phyloP scores from a whole-genome alignment of 2,797 vertebrate genomes.

The Muraenolepis orangiensis region DNA sequence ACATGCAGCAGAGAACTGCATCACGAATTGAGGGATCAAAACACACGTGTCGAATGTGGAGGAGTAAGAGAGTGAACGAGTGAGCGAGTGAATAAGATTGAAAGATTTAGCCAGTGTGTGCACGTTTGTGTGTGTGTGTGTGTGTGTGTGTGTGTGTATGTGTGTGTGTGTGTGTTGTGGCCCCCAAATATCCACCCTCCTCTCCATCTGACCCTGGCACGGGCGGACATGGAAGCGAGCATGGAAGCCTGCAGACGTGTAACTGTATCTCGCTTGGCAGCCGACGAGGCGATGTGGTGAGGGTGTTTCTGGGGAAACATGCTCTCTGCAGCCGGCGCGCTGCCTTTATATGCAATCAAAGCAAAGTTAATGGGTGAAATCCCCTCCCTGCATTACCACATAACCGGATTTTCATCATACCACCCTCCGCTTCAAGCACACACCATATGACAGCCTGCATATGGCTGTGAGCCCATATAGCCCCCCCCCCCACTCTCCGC shows the following conservation, averaged over 20 bases:
- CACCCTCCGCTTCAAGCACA: constrained; percentile 44
- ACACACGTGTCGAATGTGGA: background rate
- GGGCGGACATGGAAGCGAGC: too few species aligned
- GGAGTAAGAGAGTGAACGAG: background rate
- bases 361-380: constrained; percentile 65
- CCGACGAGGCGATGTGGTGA: too few species aligned
- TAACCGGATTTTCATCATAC: constrained; percentile 31
- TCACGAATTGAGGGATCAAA: background rate
- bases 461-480: constrained; percentile 15
- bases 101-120: background rate
- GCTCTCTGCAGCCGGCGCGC: constrained; percentile 44
- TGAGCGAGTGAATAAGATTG: background rate
- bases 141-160: too few species aligned
- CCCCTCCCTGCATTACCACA: constrained; percentile 55
- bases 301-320: constrained; percentile 62
- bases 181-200: background rate
- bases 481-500: background rate
- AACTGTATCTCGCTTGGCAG: constrained; percentile 65
- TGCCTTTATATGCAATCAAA: constrained; percentile 66
- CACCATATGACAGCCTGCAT: constrained; percentile 55
- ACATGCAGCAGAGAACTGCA: background rate
- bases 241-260: constrained; percentile 47
- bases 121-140: too few species aligned
- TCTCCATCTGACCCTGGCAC: background rate
- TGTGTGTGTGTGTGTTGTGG: background rate